Conservation (phyloP, 2,113 vertebrate genomes). For the Trichechus manatus region DNA sequence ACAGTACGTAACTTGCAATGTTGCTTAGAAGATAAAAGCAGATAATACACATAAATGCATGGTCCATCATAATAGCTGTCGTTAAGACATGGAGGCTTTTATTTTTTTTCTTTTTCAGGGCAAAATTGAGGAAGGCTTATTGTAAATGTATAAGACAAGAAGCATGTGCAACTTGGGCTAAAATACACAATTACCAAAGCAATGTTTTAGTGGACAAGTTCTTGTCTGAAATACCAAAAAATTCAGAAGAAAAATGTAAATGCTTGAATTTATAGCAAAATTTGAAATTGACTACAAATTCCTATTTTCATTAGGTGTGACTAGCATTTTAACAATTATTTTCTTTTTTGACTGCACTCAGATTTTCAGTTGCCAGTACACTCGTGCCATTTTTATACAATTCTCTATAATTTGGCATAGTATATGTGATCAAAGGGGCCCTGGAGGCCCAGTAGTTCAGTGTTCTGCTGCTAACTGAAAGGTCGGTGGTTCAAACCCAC, state of each 20-base stretch:
- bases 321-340: conserved; percentile 32
- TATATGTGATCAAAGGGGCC: not conserved
- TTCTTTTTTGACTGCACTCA: not conserved
- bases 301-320: not conserved
- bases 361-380: conserved; percentile 1
- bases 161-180: not conserved
- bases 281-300: conserved; percentile 47
- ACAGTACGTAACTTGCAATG: not conserved
- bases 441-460: not conserved
- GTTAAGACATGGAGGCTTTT: not conserved
- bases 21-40: conserved; percentile 33
- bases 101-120: not conserved
- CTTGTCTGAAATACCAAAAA: conserved; percentile 50
- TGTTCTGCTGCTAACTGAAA: not conserved
- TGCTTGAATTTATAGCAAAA: not conserved
- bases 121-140: not conserved
- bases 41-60: not conserved
- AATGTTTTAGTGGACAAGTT: conserved; percentile 32
- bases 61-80: not conserved
- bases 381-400: conserved; percentile 32
- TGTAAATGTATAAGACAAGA: not conserved
- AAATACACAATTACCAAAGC: not conserved
- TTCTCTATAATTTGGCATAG: not conserved
- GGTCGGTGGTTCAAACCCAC: not conserved
- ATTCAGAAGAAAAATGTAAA: conserved; percentile 19